Evolutionary conservation across 2,797 vertebrate species (phyloP).

Genomic region (Tarsius wallacei): DNA sequence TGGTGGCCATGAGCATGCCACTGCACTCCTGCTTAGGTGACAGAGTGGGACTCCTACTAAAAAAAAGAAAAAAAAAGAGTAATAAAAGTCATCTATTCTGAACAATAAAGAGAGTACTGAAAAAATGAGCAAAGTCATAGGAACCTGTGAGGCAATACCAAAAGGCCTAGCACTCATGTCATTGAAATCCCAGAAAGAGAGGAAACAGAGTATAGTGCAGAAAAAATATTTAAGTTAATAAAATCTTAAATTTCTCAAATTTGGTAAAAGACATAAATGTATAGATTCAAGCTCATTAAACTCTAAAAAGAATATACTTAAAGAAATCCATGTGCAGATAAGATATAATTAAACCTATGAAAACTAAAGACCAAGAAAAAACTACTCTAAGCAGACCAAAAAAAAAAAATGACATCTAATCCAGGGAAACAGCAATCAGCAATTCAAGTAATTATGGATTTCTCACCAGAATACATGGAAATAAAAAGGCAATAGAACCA

Average conservation of each 20-base stretch:
- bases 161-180: not conserved
- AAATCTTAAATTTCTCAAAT: not conserved
- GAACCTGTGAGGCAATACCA: not conserved
- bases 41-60: no score
- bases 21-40: no score
- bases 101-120: not conserved
- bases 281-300: not conserved
- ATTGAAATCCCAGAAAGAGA: not conserved
- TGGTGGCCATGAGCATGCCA: no score
- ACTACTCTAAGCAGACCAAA: not conserved
- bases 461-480: not conserved
- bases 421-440: not conserved
- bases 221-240: not conserved
- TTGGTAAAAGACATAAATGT: not conserved
- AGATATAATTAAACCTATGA: not conserved
- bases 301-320: not conserved
- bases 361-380: not conserved
- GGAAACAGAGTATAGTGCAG: not conserved
- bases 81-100: not conserved
- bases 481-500: not conserved
- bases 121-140: not conserved
- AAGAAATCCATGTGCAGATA: not conserved
- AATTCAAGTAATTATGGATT: not conserved
- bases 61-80: not conserved
- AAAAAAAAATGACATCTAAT: not conserved